phyloP scores from a whole-genome alignment of 2,797 vertebrate species.

The Cynodonichthys magdalenae region DNA sequence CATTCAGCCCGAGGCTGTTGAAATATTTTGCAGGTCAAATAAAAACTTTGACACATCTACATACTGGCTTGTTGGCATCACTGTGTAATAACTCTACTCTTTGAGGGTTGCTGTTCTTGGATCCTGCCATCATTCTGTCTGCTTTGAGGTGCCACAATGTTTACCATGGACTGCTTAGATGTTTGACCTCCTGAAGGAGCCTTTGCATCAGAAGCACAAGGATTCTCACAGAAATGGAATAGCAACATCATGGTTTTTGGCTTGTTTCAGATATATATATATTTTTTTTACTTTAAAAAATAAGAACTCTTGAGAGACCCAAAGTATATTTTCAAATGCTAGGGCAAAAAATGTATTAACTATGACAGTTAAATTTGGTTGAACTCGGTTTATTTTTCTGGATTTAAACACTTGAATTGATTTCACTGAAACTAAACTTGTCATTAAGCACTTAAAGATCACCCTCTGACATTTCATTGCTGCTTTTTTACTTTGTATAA shows the following conservation, averaged over 20 bases:
- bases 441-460: slow-evolving; percentile 47
- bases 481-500: slow-evolving; percentile 38
- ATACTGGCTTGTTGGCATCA: neutral
- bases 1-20: no score
- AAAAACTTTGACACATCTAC: neutral
- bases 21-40: no score
- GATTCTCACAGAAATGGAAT: slow-evolving; percentile 39
- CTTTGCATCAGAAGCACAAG: slow-evolving; percentile 37
- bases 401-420: slow-evolving; percentile 31
- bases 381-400: slow-evolving; percentile 30
- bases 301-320: slow-evolving; percentile 17
- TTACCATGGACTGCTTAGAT: slow-evolving; percentile 49
- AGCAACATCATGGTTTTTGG: slow-evolving; percentile 28
- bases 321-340: slow-evolving; percentile 18
- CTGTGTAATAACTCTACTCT: slow-evolving; percentile 6
- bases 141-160: slow-evolving; percentile 65
- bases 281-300: slow-evolving; percentile 28
- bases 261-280: slow-evolving; percentile 27
- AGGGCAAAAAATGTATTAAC: slow-evolving; percentile 36
- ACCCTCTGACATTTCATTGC: slow-evolving; percentile 27
- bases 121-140: slow-evolving; percentile 46
- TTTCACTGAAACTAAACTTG: slow-evolving; percentile 21
- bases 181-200: slow-evolving; percentile 51
- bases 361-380: slow-evolving; percentile 38
- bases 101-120: slow-evolving; percentile 15